Base-by-base conservation (phyloP, 2,113 vertebrate genomes). In the Poicephalus gulielmi region DNA sequence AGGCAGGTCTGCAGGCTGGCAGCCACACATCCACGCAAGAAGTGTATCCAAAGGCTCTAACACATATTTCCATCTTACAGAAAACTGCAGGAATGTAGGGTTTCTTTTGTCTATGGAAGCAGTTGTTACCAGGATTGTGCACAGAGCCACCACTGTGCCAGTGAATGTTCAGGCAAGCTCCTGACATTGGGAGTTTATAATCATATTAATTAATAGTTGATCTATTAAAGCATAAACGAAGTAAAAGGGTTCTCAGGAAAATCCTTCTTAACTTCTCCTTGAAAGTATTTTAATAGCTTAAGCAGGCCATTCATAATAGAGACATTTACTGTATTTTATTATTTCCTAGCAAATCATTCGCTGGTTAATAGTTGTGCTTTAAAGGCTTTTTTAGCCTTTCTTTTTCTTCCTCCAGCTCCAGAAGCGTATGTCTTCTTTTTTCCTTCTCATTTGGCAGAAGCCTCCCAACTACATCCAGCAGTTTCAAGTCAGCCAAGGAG, bases 151-250 rank as follows among this genome's bases (percentile, higher is more conserved):
- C 27, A 23, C 50, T 71, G 17, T 75, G 62, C 52, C 35, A 28
- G 33, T 78, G 10, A 25, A 15, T 10, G 17, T 68, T 57, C 79
- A 86, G 70, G 84, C 20, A 68, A 84, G 30, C 28, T 75, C 66
- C 66, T 53, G 57, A 18, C 23, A 59, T 31, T 20, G 53, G 23
- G 73, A 86, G 41, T 43, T 89, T 94, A 25, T 39, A 52, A 69
- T 82, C 49, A 50, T 52, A 76, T 86, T 79, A 76, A 94, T 89
- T 95, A 78, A 66, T 79, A 91, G 60, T n/a, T 91, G 80, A 94
- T 91, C 66, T 87, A 73, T 87, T 80, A 88, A 86, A 63, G 18
- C n/a, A 80, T 49, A 82, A 76, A 35, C 30, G 59, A 66, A 88
- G 13, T 68, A 35, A 88, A 84, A 84, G 5, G 0, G 6, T 53